A percentile compares a stretch with the other conserved stretches of the same genome.
phyloP scores from a whole-genome alignment of 1,140 invertebrate species.

The Agraylea sexmaculata region DNA sequence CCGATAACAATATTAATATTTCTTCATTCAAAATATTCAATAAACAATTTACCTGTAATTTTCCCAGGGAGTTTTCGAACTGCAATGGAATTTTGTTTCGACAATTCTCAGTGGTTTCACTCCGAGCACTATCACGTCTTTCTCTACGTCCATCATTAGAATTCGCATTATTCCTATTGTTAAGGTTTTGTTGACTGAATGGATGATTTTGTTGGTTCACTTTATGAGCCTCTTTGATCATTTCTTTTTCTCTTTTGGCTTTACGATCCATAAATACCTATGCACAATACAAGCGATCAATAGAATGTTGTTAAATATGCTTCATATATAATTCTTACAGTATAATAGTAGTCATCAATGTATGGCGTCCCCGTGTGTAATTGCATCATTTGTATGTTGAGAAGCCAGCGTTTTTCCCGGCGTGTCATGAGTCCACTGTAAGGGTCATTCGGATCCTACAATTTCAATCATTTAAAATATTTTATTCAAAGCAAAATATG shows the following conservation, averaged over 20 bases:
- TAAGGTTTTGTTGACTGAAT: conserved; percentile 32
- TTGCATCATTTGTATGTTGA: conserved; percentile 85
- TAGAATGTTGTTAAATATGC: not conserved
- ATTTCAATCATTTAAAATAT: no score
- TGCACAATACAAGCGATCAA: conserved; percentile 11
- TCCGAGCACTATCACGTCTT: conserved; percentile 40
- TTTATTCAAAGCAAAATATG: no score
- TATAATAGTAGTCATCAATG: conserved; percentile 78
- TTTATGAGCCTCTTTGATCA: conserved; percentile 45
- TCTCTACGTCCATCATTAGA: conserved; percentile 29
- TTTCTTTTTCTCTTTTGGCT: conserved; percentile 40
- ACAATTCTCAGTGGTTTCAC: conserved; percentile 35
- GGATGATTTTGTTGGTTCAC: conserved; percentile 50
- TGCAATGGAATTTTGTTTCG: conserved; percentile 56
- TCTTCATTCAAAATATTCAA: conserved; percentile 3
- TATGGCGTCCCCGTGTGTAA: conserved; percentile 76
- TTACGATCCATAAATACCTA: conserved; percentile 50
- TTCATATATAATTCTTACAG: conserved; percentile 33
- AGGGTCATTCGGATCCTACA: no score
- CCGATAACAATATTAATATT: not conserved
- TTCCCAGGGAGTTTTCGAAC: conserved; percentile 86
- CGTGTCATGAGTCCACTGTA: conserved; percentile 84
- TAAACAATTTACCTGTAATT: conserved; percentile 46
- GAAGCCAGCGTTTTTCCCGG: conserved; percentile 84
- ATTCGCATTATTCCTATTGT: conserved; percentile 17